A percentile compares a stretch with the other conserved stretches of the same genome.
Conservation (phyloP, 1,140 invertebrate genomes). For the Drosophila nebulosa region DNA sequence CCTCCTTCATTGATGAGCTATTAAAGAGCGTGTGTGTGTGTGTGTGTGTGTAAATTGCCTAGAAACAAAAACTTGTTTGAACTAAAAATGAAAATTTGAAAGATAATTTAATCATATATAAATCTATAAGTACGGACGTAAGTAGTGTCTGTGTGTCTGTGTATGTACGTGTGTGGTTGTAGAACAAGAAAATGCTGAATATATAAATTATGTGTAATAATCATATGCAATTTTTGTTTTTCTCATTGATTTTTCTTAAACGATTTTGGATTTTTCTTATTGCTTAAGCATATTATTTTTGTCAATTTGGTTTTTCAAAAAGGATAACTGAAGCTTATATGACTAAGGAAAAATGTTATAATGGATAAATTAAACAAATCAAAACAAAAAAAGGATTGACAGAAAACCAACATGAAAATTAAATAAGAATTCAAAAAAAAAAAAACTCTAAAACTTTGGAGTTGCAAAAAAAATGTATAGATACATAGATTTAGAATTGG, state of each 20-base stretch:
- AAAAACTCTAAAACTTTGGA: not conserved
- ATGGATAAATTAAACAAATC: constrained; percentile 57
- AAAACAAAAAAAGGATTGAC: constrained; percentile 17
- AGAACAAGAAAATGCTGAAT: constrained; percentile 71
- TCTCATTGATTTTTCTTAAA: constrained; percentile 44
- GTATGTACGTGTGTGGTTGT: constrained; percentile 14
- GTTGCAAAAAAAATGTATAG: constrained; percentile 8
- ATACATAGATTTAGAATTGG: not conserved
- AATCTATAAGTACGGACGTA: not conserved
- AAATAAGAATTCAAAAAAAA: not conserved
- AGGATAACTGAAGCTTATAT: constrained; percentile 73
- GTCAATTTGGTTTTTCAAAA: not conserved
- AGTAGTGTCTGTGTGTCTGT: not conserved
- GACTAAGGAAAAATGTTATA: constrained; percentile 61
- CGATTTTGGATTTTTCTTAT: constrained; percentile 34
- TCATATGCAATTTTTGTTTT: constrained; percentile 73
- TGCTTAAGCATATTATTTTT: constrained; percentile 55
- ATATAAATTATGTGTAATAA: constrained; percentile 29
- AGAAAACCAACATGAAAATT: not conserved
- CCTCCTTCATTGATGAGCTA: not conserved
- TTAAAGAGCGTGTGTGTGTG: not conserved
- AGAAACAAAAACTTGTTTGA: constrained; percentile 24
- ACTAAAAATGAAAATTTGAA: not conserved
- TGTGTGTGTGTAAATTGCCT: not conserved
- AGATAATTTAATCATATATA: not conserved